A percentile compares a stretch with the other conserved stretches of the same genome.
Evolutionary conservation across 1,140 invertebrate genomes (phyloP).

Genomic region (Palaemon carinicauda): DNA sequence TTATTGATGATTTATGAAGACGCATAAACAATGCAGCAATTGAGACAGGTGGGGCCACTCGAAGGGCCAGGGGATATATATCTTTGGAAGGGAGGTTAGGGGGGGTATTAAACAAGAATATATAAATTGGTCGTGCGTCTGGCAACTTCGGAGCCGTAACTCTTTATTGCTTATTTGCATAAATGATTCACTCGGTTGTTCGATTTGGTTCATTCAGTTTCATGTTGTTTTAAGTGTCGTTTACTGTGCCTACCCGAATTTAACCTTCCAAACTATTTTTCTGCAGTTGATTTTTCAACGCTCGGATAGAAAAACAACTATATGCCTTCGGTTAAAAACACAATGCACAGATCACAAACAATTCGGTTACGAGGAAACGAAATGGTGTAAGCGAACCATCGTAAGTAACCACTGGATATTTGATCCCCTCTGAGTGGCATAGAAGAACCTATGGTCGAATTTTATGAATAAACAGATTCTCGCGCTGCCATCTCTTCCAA

Average conservation of each 20-base stretch:
- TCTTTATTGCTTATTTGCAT: conserved; percentile 41
- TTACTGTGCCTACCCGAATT: background rate
- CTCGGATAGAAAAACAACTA: too few species aligned
- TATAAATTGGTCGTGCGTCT: conserved; percentile 1
- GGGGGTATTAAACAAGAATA: background rate
- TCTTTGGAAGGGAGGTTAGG: background rate
- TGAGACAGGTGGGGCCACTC: background rate
- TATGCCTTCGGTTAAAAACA: too few species aligned
- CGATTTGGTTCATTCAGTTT: conserved; percentile 21
- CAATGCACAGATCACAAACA: too few species aligned
- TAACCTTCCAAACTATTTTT: too few species aligned
- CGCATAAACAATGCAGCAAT: background rate
- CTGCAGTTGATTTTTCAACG: too few species aligned
- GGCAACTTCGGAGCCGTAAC: conserved; percentile 19
- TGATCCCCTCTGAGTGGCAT: too few species aligned
- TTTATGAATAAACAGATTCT: too few species aligned
- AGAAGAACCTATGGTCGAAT: too few species aligned
- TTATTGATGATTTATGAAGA: background rate
- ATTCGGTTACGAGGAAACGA: too few species aligned
- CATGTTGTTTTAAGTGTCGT: conserved; percentile 12
- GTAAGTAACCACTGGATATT: too few species aligned
- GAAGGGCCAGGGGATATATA: background rate
- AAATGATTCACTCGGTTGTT: conserved; percentile 34
- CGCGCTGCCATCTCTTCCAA: too few species aligned
- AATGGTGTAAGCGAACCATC: too few species aligned